Evolutionary conservation across 2,888 invertebrate genomes (phyloP).

Genomic region (Mythimna vitellina): DNA sequence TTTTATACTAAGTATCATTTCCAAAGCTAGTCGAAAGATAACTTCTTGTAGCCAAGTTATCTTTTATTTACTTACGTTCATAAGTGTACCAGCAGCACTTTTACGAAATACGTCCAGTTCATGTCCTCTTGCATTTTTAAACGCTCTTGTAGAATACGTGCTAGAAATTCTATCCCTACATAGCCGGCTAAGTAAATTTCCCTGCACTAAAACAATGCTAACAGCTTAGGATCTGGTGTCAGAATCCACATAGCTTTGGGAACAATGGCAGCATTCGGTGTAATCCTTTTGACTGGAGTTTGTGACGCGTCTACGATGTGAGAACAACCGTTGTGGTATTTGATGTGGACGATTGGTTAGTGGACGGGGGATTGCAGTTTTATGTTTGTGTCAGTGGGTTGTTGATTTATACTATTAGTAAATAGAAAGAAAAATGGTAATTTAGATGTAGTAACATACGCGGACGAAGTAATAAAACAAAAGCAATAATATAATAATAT

Average conservation of each 20-base stretch:
- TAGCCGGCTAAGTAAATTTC: conserved; percentile 50
- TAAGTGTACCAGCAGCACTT: conserved; percentile 19
- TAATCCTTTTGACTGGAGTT: conserved; percentile 61
- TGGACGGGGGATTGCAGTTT: not conserved
- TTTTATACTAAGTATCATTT: not conserved
- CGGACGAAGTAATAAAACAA: not conserved
- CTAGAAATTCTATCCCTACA: conserved; percentile 37
- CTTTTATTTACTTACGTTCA: conserved; percentile 26
- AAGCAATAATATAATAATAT: not conserved
- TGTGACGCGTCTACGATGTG: conserved; percentile 49
- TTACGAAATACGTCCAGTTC: conserved; percentile 28
- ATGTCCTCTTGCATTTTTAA: conserved; percentile 45
- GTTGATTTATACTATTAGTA: not conserved
- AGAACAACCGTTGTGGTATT: conserved; percentile 30
- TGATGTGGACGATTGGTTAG: conserved; percentile 29
- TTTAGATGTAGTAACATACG: not conserved
- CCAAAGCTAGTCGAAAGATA: not conserved
- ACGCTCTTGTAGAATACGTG: conserved; percentile 36
- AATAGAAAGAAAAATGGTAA: not conserved
- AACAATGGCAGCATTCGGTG: conserved; percentile 50
- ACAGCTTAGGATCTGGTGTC: conserved; percentile 58
- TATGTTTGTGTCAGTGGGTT: not conserved
- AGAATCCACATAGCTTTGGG: conserved; percentile 50
- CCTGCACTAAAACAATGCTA: conserved; percentile 59
- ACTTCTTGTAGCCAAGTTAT: conserved; percentile 1